Conservation (phyloP, 2,888 invertebrate genomes). For the Eledona agricola region DNA sequence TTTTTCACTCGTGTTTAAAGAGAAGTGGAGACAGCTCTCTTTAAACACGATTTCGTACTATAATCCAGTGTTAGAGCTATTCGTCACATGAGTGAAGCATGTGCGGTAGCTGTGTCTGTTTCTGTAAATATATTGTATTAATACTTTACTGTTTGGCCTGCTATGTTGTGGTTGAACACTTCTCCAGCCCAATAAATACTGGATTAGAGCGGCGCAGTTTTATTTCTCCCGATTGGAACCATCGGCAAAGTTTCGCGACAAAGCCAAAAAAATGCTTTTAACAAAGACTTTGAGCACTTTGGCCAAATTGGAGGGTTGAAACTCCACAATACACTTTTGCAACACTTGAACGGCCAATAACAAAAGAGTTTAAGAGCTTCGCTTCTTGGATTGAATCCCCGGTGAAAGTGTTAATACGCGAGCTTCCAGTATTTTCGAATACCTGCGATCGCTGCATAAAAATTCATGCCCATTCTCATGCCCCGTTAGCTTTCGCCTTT, state of each 20-base stretch:
- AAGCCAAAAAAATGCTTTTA: background rate
- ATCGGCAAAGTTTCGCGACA: no score
- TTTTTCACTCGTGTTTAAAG: constrained; percentile 44
- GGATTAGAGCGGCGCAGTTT: constrained; percentile 53
- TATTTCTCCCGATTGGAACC: no score
- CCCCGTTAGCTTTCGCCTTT: constrained; percentile 31
- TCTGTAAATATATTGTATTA: constrained; percentile 59
- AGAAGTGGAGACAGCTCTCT: constrained; percentile 30
- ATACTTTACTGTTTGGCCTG: constrained; percentile 60
- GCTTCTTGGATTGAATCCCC: no score
- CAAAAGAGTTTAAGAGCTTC: constrained; percentile 35
- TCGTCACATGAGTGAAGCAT: constrained; percentile 54
- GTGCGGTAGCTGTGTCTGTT: constrained; percentile 59
- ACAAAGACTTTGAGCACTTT: constrained; percentile 2
- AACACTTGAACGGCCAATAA: constrained; percentile 58
- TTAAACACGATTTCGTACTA: constrained; percentile 39
- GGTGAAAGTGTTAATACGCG: constrained; percentile 10
- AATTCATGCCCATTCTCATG: constrained; percentile 32
- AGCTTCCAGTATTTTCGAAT: no score
- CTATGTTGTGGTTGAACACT: constrained; percentile 62
- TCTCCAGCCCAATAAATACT: constrained; percentile 62
- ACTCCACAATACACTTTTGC: constrained; percentile 79
- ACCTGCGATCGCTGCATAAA: no score
- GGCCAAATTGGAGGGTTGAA: constrained; percentile 12
- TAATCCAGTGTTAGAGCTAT: constrained; percentile 59